Percentiles rank a stretch among this genome's conserved stretches.
Evolutionary conservation across 2,888 invertebrate species (phyloP).

Genomic region (Xylocampa areola): DNA sequence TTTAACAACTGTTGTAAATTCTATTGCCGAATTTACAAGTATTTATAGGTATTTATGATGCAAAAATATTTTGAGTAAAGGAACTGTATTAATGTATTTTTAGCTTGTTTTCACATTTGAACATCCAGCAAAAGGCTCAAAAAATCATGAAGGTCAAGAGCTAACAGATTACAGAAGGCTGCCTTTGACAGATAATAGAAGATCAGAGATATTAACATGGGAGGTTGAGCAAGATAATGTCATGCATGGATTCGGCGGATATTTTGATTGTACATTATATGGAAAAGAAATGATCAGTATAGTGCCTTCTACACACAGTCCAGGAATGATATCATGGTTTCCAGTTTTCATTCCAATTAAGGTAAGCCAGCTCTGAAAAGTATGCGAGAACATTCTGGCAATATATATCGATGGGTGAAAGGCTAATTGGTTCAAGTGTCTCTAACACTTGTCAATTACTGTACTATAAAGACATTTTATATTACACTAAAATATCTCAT

Average conservation of each 20-base stretch:
- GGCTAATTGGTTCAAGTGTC: too few species aligned
- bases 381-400: not conserved
- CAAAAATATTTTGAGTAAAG: too few species aligned
- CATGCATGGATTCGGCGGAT: slow-evolving; percentile 98
- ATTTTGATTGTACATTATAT: slow-evolving; percentile 97
- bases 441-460: too few species aligned
- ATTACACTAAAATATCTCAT: too few species aligned
- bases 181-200: slow-evolving; percentile 94
- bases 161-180: slow-evolving; percentile 91
- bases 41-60: too few species aligned
- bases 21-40: too few species aligned
- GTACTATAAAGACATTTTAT: too few species aligned
- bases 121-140: slow-evolving; percentile 95
- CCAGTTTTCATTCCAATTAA: slow-evolving; percentile 97
- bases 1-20: too few species aligned
- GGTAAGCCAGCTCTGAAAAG: slow-evolving; percentile 82
- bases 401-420: too few species aligned
- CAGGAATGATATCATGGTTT: slow-evolving; percentile 99
- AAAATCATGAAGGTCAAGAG: slow-evolving; percentile 91
- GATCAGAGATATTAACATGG: slow-evolving; percentile 93
- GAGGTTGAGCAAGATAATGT: slow-evolving; percentile 93
- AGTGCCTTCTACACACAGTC: slow-evolving; percentile 96
- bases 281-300: slow-evolving; percentile 96
- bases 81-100: slow-evolving; percentile 8
- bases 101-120: slow-evolving; percentile 95